phyloP scores from a whole-genome alignment of 2,888 invertebrate genomes.

The Apamea anceps region DNA sequence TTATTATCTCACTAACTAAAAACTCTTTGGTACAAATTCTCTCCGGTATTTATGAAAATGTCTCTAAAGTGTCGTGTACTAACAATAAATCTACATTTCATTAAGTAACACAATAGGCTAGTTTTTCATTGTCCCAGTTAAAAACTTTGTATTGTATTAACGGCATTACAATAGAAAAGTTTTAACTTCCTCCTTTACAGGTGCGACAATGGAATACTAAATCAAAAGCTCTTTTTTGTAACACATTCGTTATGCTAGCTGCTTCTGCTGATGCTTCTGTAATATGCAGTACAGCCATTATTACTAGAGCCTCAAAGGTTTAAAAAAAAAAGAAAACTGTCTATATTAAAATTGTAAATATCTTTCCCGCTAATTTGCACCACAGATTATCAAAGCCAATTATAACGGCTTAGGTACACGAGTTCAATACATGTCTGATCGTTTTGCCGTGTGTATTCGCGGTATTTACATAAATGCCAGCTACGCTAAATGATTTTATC shows the following conservation, averaged over 20 bases:
- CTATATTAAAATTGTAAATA: constrained; percentile 25
- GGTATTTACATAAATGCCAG: constrained; percentile 66
- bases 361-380: constrained; percentile 46
- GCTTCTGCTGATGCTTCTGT: no score
- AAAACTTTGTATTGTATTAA: constrained; percentile 55
- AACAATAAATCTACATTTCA: constrained; percentile 58
- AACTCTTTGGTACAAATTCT: neutral
- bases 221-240: constrained; percentile 45
- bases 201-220: constrained; percentile 59
- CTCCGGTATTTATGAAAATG: constrained; percentile 45
- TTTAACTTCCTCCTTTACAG: constrained; percentile 58
- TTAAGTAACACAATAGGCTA: constrained; percentile 59
- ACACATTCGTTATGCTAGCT: neutral
- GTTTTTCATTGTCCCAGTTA: constrained; percentile 62
- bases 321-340: constrained; percentile 11
- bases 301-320: neutral
- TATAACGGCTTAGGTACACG: constrained; percentile 53
- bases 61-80: constrained; percentile 23
- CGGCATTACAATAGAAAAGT: constrained; percentile 56
- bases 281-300: neutral
- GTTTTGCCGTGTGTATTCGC: constrained; percentile 47
- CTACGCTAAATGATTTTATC: constrained; percentile 67
- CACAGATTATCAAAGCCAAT: constrained; percentile 55
- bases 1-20: neutral
- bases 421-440: constrained; percentile 51